These are phyloP conservation scores for Perithous albicinctus DNA, from an alignment of 2,888 invertebrate species.

Conservation along the genomic window DNA sequence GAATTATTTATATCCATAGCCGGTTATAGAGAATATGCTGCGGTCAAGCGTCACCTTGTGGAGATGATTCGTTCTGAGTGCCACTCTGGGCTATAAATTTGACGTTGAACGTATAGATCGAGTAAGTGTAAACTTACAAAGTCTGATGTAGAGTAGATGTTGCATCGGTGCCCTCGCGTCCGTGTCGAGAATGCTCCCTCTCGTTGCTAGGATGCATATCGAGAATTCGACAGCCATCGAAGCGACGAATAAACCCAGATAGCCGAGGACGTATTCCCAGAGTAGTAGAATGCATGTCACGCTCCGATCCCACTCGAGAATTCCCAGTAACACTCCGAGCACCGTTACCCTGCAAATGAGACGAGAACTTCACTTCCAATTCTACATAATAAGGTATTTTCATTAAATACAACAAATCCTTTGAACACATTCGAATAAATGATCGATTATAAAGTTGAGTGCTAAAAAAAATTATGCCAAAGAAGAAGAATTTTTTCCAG, in stretches of 20 bases:
- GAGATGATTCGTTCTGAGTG: conserved; percentile 7
- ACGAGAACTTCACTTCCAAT: conserved; percentile 39
- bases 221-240: conserved; percentile 89
- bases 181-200: conserved; percentile 93
- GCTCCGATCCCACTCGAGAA: conserved; percentile 86
- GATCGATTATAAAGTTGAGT: too few species aligned
- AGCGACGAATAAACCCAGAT: conserved; percentile 87
- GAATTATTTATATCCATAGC: conserved; percentile 47
- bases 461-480: conserved; percentile 39
- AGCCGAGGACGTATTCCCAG: conserved; percentile 88
- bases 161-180: conserved; percentile 91
- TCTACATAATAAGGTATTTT: too few species aligned
- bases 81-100: background rate
- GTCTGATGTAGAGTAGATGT: conserved; percentile 91
- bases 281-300: conserved; percentile 85
- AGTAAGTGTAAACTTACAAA: conserved; percentile 87
- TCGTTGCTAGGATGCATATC: conserved; percentile 91
- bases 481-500: background rate
- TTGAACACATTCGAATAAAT: too few species aligned
- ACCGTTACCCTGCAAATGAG: conserved; percentile 86
- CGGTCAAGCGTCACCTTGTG: conserved; percentile 17
- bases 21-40: conserved; percentile 24
- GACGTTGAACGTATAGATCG: background rate
- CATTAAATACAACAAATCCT: too few species aligned
- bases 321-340: conserved; percentile 86